phyloP scores from a whole-genome alignment of 2,113 vertebrate genomes.

The Poeciliopsis turrubarensis region DNA sequence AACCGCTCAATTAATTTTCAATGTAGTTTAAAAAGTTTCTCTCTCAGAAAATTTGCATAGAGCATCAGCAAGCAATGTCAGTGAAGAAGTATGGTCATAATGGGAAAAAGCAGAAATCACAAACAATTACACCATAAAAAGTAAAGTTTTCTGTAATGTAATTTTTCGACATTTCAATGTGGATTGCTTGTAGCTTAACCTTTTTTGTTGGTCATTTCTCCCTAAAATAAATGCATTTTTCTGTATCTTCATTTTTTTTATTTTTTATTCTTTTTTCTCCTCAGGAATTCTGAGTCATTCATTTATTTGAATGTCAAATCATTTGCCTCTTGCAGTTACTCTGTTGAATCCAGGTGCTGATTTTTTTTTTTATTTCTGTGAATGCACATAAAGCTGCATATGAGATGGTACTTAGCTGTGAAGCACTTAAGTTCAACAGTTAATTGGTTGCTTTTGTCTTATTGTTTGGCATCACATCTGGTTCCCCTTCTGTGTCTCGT shows the following conservation, averaged over 20 bases:
- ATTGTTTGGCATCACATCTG: conserved; percentile 61
- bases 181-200: neutral
- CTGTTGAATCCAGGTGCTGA: neutral
- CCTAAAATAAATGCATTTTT: neutral
- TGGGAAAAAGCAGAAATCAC: no score
- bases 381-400: neutral
- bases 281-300: neutral
- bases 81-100: no score
- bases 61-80: no score
- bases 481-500: conserved; percentile 27
- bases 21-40: no score
- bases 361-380: neutral
- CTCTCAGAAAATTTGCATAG: no score
- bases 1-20: no score
- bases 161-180: neutral
- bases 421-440: conserved; percentile 59
- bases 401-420: conserved; percentile 32
- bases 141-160: neutral
- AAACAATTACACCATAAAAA: no score
- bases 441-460: conserved; percentile 56
- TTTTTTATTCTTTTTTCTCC: neutral
- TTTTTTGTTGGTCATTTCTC: neutral
- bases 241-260: neutral
- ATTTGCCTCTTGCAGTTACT: neutral
- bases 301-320: neutral